These are phyloP conservation scores for Eumaeus atala DNA, from an alignment of 1,140 invertebrate genomes.

Conservation along the genomic window DNA sequence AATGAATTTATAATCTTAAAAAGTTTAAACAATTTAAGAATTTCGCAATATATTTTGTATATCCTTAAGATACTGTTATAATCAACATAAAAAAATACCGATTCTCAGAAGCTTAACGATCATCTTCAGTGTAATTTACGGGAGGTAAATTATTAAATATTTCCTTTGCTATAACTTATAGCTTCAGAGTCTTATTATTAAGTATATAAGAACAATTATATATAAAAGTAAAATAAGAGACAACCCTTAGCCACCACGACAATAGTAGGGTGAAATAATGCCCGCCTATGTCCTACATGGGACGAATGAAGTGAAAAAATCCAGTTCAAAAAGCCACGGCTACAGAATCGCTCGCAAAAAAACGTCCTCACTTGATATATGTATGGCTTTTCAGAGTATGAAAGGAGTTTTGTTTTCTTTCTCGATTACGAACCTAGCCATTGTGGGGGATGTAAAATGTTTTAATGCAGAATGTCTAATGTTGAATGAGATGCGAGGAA, in stretches of 20 bases:
- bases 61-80: too few relatives aligned
- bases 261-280: constrained; percentile 49
- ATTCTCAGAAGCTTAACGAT: too few relatives aligned
- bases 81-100: too few relatives aligned
- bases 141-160: too few relatives aligned
- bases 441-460: not conserved
- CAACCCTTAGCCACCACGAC: constrained; percentile 40
- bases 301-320: constrained; percentile 64
- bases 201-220: not conserved
- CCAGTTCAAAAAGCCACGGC: constrained; percentile 62
- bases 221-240: constrained; percentile 12
- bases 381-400: constrained; percentile 32
- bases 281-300: constrained; percentile 29
- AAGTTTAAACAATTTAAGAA: too few relatives aligned
- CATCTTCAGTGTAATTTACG: too few relatives aligned
- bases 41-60: too few relatives aligned
- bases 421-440: constrained; percentile 8
- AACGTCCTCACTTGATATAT: constrained; percentile 51
- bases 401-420: constrained; percentile 36
- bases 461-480: too few relatives aligned
- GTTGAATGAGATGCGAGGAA: too few relatives aligned
- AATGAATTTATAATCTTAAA: too few relatives aligned
- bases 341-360: constrained; percentile 34
- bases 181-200: too few relatives aligned
- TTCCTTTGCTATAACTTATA: too few relatives aligned